Evolutionary conservation across 2,113 vertebrate species (phyloP).

Genomic region (Hystrix brachyura): DNA sequence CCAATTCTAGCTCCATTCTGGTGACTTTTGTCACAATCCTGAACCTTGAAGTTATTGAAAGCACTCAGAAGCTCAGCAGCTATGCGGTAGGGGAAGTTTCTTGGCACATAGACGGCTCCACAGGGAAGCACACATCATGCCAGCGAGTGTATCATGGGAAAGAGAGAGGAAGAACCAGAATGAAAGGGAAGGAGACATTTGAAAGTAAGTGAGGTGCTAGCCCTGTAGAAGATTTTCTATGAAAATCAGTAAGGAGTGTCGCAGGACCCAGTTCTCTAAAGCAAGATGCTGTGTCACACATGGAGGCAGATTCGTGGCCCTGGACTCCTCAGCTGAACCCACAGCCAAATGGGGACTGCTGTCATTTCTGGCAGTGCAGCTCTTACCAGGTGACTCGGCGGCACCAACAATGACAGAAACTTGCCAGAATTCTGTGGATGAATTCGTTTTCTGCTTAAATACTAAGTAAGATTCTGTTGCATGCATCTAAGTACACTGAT

Average conservation of each 20-base stretch:
- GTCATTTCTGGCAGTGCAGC: not conserved
- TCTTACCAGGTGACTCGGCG: not conserved
- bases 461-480: not conserved
- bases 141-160: not conserved
- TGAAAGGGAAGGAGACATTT: not conserved
- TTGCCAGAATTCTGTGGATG: not conserved
- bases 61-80: not conserved
- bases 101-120: not conserved
- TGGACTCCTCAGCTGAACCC: not conserved
- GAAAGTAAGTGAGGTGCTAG: not conserved
- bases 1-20: not conserved
- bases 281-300: fast-evolving
- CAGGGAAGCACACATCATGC: not conserved
- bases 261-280: not conserved
- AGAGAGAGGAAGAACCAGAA: not conserved
- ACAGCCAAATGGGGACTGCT: not conserved
- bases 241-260: not conserved
- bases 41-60: not conserved
- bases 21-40: not conserved
- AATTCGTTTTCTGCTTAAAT: not conserved
- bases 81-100: not conserved
- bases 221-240: not conserved
- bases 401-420: not conserved
- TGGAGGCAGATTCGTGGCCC: not conserved
- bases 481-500: not conserved